A percentile compares a stretch with the other conserved stretches of the same genome.
Conservation (phyloP, 2,113 vertebrate species). For the Ahaetulla prasina region DNA sequence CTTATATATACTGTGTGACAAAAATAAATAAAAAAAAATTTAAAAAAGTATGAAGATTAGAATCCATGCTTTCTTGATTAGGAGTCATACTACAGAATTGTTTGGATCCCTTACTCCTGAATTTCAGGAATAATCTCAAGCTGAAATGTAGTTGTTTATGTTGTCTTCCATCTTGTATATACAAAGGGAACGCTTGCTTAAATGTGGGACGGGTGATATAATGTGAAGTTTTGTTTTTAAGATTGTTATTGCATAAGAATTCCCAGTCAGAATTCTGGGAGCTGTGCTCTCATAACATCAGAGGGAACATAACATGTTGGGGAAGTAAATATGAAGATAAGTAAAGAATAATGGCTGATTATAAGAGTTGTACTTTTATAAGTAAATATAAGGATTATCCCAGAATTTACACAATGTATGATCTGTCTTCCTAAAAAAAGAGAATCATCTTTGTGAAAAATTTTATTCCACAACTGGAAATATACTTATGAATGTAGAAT, state of each 20-base stretch:
- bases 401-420: neutral
- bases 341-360: neutral
- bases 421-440: neutral
- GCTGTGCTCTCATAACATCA: neutral
- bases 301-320: neutral
- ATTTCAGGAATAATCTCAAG: neutral
- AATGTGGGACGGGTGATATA: neutral
- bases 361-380: neutral
- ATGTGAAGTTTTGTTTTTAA: neutral
- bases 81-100: neutral
- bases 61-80: neutral
- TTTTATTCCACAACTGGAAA: neutral
- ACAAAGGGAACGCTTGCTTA: neutral
- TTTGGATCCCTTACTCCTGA: neutral
- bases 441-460: neutral
- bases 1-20: too few species aligned
- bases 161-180: neutral
- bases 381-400: neutral
- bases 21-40: too few species aligned
- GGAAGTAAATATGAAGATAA: slow-evolving; percentile 2
- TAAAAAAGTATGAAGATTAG: neutral
- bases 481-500: neutral
- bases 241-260: neutral
- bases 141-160: neutral
- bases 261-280: neutral